Percentiles rank a stretch among this genome's conserved stretches.
These are phyloP conservation scores for Zaprionus gabonicus DNA, from an alignment of 1,140 invertebrate genomes.

Conservation along the genomic window DNA sequence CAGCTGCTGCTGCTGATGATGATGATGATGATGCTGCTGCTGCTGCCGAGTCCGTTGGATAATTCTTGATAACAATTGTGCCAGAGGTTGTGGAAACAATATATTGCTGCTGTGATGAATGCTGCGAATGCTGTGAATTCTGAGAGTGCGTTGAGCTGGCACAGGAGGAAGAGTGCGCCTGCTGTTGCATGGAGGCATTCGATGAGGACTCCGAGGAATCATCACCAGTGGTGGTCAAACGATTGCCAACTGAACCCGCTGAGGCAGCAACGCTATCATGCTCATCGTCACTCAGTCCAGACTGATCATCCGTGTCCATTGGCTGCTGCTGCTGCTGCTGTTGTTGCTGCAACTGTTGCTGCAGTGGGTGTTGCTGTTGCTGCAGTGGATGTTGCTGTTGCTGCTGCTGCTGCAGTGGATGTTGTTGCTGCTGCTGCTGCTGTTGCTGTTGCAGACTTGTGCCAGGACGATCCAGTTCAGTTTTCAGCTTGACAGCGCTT, in stretches of 20 bases:
- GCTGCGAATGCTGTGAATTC: slow-evolving; percentile 43
- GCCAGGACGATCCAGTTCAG: slow-evolving; percentile 58
- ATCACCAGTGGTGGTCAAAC: slow-evolving; percentile 75
- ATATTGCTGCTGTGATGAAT: slow-evolving; percentile 59
- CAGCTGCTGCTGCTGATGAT: slow-evolving; percentile 49
- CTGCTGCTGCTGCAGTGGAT: slow-evolving; percentile 38
- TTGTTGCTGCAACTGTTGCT: slow-evolving; percentile 27
- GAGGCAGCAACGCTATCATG: slow-evolving; percentile 49
- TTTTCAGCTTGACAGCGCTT: slow-evolving; percentile 63
- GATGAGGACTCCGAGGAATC: slow-evolving; percentile 79
- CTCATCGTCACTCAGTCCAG: slow-evolving; percentile 67
- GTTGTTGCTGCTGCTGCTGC: slow-evolving; percentile 5
- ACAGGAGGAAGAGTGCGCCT: slow-evolving; percentile 64
- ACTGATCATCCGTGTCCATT: slow-evolving; percentile 76
- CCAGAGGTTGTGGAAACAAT: slow-evolving; percentile 70
- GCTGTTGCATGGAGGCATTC: slow-evolving; percentile 74
- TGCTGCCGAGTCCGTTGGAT: slow-evolving; percentile 61
- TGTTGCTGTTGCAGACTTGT: slow-evolving; percentile 51
- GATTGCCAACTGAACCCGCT: slow-evolving; percentile 49
- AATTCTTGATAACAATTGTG: slow-evolving; percentile 80
- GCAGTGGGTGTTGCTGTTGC: slow-evolving; percentile 18
- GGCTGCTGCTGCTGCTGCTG: slow-evolving; percentile 61
- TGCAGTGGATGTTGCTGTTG: slow-evolving; percentile 47
- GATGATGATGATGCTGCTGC: slow-evolving; percentile 41
- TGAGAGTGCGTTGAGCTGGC: slow-evolving; percentile 52